A percentile compares a stretch with the other conserved stretches of the same genome.
phyloP scores from a whole-genome alignment of 2,797 vertebrate genomes.

The Craterocephalus amniculus region DNA sequence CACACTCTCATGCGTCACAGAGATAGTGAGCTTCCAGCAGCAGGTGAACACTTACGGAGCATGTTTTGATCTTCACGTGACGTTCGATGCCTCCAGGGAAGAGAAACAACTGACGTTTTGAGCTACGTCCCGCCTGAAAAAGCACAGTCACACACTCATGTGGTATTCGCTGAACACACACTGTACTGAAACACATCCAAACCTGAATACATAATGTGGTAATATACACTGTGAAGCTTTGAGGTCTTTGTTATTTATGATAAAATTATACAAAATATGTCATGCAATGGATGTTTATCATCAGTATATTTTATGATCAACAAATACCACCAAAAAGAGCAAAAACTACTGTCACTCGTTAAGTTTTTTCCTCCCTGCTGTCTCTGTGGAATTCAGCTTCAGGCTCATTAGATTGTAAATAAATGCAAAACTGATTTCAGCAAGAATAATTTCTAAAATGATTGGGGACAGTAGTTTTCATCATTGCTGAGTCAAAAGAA shows the following conservation, averaged over 20 bases:
- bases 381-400: slow-evolving; percentile 1
- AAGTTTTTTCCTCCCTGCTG: background rate
- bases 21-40: background rate
- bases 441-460: slow-evolving; percentile 13
- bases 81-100: slow-evolving; percentile 93
- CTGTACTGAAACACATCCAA: background rate
- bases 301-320: background rate
- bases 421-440: slow-evolving; percentile 3
- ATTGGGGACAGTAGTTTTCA: background rate
- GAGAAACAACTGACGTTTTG: slow-evolving; percentile 95
- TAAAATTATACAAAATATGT: background rate
- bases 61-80: slow-evolving; percentile 97
- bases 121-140: slow-evolving; percentile 92
- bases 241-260: background rate
- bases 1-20: background rate
- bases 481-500: slow-evolving; percentile 3
- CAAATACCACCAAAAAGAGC: background rate
- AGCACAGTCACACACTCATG: slow-evolving; percentile 18
- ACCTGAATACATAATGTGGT: background rate
- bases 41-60: slow-evolving; percentile 84
- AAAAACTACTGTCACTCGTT: background rate
- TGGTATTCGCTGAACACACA: background rate
- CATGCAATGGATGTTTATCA: background rate
- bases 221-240: background rate
- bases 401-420: background rate